Evolutionary conservation across 2,888 invertebrate genomes (phyloP).

Genomic region (Eilema caniola): DNA sequence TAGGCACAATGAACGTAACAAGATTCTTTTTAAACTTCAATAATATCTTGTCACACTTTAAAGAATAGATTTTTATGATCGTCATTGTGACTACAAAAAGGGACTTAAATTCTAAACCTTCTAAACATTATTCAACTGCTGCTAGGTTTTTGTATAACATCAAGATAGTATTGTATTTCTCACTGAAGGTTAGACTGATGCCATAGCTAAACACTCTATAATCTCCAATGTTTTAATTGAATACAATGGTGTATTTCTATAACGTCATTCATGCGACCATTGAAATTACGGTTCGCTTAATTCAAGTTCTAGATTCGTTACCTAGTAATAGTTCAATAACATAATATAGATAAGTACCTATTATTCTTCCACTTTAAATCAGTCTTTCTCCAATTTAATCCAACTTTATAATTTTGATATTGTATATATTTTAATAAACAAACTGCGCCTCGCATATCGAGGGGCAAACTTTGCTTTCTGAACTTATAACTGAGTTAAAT

Average conservation of each 20-base stretch:
- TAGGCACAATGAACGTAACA: constrained; percentile 29
- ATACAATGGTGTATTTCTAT: background rate
- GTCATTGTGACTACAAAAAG: constrained; percentile 52
- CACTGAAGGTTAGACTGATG: constrained; percentile 18
- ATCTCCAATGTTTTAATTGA: background rate
- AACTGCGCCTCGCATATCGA: constrained; percentile 62
- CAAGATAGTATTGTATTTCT: constrained; percentile 36
- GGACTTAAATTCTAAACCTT: constrained; percentile 55
- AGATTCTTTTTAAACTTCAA: constrained; percentile 30
- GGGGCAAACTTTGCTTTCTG: constrained; percentile 79
- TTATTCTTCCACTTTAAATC: constrained; percentile 14
- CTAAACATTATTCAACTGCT: constrained; percentile 55
- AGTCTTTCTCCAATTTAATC: constrained; percentile 23
- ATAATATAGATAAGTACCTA: too few species aligned
- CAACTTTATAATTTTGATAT: constrained; percentile 26
- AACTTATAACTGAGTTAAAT: constrained; percentile 82
- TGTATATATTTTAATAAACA: constrained; percentile 48
- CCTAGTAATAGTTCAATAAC: constrained; percentile 24
- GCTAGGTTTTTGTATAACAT: constrained; percentile 54
- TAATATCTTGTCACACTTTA: constrained; percentile 33
- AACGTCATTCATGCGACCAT: background rate
- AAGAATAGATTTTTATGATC: constrained; percentile 51
- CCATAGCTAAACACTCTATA: too few species aligned
- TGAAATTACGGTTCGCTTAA: constrained; percentile 30
- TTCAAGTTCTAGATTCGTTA: constrained; percentile 31